These are phyloP conservation scores for Watsonalla binaria DNA, from an alignment of 2,888 invertebrate species.

Conservation along the genomic window DNA sequence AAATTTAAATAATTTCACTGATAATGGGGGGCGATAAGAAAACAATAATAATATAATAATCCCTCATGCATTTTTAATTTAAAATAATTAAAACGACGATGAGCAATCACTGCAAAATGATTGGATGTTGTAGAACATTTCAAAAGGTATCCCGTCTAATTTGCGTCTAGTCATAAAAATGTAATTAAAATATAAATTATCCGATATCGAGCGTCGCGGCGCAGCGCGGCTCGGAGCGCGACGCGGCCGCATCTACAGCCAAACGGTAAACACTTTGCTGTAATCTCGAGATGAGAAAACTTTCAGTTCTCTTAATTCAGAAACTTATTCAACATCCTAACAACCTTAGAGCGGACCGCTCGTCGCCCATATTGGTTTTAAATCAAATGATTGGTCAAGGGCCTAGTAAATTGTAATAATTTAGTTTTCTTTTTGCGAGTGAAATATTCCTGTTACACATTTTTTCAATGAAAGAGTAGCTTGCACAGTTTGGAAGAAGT, in stretches of 20 bases:
- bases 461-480: no score
- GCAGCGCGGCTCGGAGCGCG: conserved; percentile 22
- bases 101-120: neutral
- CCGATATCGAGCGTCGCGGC: conserved; percentile 26
- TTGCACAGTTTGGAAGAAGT: no score
- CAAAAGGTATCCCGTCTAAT: neutral
- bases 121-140: conserved; percentile 2
- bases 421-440: no score
- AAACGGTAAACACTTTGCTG: conserved; percentile 80
- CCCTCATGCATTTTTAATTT: neutral
- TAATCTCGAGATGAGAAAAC: conserved; percentile 80
- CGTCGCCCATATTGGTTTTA: no score
- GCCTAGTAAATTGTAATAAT: no score
- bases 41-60: no score
- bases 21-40: no score
- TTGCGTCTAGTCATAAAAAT: conserved; percentile 13
- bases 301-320: conserved; percentile 80
- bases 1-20: no score
- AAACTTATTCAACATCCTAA: conserved; percentile 80
- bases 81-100: neutral
- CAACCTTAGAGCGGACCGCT: conserved; percentile 73
- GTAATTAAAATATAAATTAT: conserved; percentile 25
- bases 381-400: no score
- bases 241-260: conserved; percentile 70
- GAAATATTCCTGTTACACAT: no score